phyloP scores from a whole-genome alignment of 1,140 invertebrate species.

The Pomacea maculata region DNA sequence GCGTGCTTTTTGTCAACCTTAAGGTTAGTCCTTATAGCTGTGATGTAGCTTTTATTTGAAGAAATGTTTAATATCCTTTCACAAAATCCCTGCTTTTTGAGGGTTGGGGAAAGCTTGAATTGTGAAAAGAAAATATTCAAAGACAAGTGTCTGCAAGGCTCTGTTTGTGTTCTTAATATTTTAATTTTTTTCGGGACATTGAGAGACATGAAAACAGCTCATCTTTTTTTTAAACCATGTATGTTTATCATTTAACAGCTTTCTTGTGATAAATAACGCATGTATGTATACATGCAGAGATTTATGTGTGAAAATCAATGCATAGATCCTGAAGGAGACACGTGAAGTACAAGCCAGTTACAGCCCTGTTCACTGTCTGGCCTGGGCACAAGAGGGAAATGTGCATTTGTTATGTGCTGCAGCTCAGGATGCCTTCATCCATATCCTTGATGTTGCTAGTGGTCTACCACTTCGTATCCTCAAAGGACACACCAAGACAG shows the following conservation, averaged over 20 bases:
- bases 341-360: slow-evolving; percentile 41
- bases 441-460: slow-evolving; percentile 37
- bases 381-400: slow-evolving; percentile 41
- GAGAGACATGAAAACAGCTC: too few species aligned
- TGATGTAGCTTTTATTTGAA: not conserved
- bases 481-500: slow-evolving; percentile 41
- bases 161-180: not conserved
- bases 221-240: too few species aligned
- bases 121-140: not conserved
- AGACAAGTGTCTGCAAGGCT: not conserved
- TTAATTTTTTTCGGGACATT: not conserved
- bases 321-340: slow-evolving; percentile 35
- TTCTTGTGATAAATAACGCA: not conserved
- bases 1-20: slow-evolving; percentile 31
- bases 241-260: not conserved
- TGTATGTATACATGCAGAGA: not conserved
- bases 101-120: too few species aligned
- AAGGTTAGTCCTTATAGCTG: slow-evolving; percentile 24
- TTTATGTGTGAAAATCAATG: not conserved
- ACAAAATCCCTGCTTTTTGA: not conserved
- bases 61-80: not conserved
- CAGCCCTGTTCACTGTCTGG: slow-evolving; percentile 40
- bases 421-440: slow-evolving; percentile 41
- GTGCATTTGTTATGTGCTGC: slow-evolving; percentile 39
- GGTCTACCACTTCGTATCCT: slow-evolving; percentile 46